These are phyloP conservation scores for Drymodes brunneopygia DNA, from an alignment of 2,113 vertebrate species.

Conservation along the genomic window DNA sequence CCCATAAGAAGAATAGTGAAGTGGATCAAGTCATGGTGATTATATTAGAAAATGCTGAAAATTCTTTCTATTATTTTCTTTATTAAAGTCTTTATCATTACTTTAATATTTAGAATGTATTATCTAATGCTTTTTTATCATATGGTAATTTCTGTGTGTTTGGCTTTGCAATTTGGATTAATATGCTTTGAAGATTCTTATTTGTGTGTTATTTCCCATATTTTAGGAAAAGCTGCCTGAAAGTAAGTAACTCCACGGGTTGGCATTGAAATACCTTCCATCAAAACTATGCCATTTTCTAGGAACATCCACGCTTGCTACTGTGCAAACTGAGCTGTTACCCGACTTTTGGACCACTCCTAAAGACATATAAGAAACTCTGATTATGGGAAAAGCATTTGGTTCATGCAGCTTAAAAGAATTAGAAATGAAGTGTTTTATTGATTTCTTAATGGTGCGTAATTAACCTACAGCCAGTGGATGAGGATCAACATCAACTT, in stretches of 20 bases:
- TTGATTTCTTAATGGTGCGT: not conserved
- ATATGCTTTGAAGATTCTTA: not conserved
- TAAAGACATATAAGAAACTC: not conserved
- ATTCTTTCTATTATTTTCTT: not conserved
- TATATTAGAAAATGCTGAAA: not conserved
- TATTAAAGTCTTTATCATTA: not conserved
- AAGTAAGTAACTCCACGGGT: not conserved
- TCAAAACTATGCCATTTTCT: not conserved
- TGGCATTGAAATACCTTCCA: not conserved
- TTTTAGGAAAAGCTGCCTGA: not conserved
- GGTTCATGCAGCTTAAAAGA: not conserved
- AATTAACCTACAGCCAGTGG: not conserved
- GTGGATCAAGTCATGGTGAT: not conserved
- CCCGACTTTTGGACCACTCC: not conserved
- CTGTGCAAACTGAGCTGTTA: not conserved
- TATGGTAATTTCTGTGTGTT: not conserved
- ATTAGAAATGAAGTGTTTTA: not conserved
- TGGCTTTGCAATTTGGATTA: not conserved
- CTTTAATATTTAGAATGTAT: not conserved
- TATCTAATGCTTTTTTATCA: not conserved
- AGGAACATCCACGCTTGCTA: not conserved
- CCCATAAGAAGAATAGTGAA: not conserved
- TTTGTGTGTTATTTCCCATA: not conserved
- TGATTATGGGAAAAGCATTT: not conserved
- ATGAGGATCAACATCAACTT: not conserved